Evolutionary conservation across 1,140 invertebrate genomes (phyloP).

Genomic region (Eueides isabella): DNA sequence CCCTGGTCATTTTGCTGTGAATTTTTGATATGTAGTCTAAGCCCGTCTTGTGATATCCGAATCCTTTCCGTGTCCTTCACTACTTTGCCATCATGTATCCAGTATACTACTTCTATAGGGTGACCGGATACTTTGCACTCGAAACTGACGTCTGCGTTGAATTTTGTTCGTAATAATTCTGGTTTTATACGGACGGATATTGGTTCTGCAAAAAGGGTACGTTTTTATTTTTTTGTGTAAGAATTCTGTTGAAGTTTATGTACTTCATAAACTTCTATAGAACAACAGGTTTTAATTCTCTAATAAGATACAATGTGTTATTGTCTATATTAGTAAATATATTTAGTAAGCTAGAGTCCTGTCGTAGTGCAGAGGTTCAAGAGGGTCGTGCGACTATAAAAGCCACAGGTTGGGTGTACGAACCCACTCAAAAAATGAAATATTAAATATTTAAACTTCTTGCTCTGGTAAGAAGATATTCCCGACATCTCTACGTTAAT

Average conservation of each 20-base stretch:
- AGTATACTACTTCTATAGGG: slow-evolving; percentile 90
- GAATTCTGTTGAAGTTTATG: background rate
- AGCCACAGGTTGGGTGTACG: too few species aligned
- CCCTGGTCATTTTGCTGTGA: slow-evolving; percentile 91
- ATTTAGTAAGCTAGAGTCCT: too few species aligned
- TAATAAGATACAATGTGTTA: too few species aligned
- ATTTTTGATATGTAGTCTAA: slow-evolving; percentile 85
- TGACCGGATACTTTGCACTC: slow-evolving; percentile 93
- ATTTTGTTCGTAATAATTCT: slow-evolving; percentile 89
- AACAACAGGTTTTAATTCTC: too few species aligned
- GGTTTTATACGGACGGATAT: slow-evolving; percentile 89
- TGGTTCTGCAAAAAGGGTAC: slow-evolving; percentile 82
- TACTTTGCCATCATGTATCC: slow-evolving; percentile 92
- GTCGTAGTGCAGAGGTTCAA: too few species aligned
- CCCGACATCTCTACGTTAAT: too few species aligned
- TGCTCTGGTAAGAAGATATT: too few species aligned
- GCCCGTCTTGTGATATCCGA: slow-evolving; percentile 81
- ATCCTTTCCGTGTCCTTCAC: slow-evolving; percentile 83
- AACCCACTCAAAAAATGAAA: too few species aligned
- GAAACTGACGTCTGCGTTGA: slow-evolving; percentile 91
- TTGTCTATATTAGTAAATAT: too few species aligned
- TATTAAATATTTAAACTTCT: too few species aligned
- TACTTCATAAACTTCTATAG: too few species aligned
- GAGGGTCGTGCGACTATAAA: too few species aligned
- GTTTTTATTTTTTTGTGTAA: slow-evolving; percentile 7